Conservation (phyloP, 2,888 invertebrate species). For the Tiliacea aurago region DNA sequence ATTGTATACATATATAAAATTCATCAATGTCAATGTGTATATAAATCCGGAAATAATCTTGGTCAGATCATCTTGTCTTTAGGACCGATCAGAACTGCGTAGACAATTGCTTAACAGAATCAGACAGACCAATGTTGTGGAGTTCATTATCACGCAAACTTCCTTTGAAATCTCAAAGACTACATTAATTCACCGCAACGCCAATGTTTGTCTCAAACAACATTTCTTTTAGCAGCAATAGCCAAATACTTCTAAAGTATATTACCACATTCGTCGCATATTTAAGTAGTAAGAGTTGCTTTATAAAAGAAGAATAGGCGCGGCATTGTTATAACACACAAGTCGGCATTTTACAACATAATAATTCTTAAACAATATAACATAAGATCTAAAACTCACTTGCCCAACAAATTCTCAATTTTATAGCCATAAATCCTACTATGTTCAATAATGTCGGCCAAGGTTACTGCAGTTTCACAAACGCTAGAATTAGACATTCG, state of each 20-base stretch:
- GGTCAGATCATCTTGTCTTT: too few relatives aligned
- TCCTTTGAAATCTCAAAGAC: background rate
- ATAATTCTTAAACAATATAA: slow-evolving; percentile 21
- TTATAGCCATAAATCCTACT: slow-evolving; percentile 65
- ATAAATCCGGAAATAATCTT: too few relatives aligned
- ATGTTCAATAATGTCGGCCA: slow-evolving; percentile 80
- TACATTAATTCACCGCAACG: slow-evolving; percentile 16
- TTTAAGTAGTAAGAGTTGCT: background rate
- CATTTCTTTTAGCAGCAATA: background rate
- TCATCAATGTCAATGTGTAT: too few relatives aligned
- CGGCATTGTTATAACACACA: background rate
- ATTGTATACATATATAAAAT: too few relatives aligned
- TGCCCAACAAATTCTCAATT: slow-evolving; percentile 30
- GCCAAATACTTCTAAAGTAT: slow-evolving; percentile 4
- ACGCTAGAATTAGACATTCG: slow-evolving; percentile 81
- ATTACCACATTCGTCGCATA: background rate
- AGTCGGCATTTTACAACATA: slow-evolving; percentile 19
- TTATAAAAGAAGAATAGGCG: slow-evolving; percentile 24
- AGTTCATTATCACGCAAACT: slow-evolving; percentile 1
- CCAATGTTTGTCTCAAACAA: slow-evolving; percentile 22
- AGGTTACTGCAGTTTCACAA: slow-evolving; percentile 84
- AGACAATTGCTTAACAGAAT: too few relatives aligned
- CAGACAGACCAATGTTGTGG: too few relatives aligned
- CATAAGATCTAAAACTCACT: slow-evolving; percentile 39
- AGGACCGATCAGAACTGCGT: too few relatives aligned